Evolutionary conservation across 2,797 vertebrate species (phyloP).

Genomic region (Antrozous pallidus): DNA sequence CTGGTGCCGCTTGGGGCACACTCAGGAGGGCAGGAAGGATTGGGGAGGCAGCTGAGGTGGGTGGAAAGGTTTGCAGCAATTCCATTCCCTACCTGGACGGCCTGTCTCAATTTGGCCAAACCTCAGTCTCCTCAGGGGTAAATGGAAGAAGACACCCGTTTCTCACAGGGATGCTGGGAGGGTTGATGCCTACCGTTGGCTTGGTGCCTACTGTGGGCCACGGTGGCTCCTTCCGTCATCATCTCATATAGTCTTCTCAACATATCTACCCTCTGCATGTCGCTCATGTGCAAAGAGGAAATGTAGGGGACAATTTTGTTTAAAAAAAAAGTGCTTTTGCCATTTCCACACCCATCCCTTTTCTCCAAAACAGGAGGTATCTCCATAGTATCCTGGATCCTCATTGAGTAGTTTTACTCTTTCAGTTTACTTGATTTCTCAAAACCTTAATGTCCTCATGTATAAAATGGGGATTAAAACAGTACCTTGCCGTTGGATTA

Average conservation of each 20-base stretch:
- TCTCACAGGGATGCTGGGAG: background rate
- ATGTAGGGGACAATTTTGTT: background rate
- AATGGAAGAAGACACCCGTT: background rate
- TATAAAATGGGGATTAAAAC: background rate
- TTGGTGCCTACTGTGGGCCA: background rate
- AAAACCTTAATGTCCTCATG: background rate
- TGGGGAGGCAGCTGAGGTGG: background rate
- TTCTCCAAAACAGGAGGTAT: background rate
- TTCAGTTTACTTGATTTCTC: background rate
- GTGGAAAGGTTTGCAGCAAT: background rate
- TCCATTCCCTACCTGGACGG: background rate
- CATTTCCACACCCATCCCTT: background rate
- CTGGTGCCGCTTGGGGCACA: background rate
- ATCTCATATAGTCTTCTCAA: background rate
- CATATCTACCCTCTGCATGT: fast-evolving
- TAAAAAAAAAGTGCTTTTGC: background rate
- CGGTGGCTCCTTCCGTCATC: background rate
- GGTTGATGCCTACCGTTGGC: background rate
- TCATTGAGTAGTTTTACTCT: background rate
- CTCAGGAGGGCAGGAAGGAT: background rate
- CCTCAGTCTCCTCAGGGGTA: background rate
- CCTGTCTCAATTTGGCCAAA: background rate
- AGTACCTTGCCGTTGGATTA: background rate
- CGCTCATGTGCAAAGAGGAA: background rate
- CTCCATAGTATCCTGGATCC: background rate